phyloP scores from a whole-genome alignment of 2,888 invertebrate genomes.

The Apotomis turbidana region DNA sequence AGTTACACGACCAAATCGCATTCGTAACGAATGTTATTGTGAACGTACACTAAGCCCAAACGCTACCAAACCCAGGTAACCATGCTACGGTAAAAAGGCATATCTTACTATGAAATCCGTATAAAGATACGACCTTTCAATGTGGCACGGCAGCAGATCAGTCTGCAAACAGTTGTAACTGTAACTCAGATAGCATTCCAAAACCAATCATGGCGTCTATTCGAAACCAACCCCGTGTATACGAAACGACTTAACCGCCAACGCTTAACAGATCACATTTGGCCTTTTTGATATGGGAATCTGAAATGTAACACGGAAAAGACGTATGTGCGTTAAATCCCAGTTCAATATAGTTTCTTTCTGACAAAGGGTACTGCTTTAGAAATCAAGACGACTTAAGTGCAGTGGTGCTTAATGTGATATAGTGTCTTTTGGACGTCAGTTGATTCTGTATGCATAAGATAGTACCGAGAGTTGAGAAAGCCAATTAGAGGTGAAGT shows the following conservation, averaged over 20 bases:
- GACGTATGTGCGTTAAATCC: background rate
- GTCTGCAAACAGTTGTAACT: background rate
- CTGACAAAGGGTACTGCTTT: background rate
- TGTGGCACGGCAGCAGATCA: too few relatives aligned
- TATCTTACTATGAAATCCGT: too few relatives aligned
- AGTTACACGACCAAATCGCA: too few relatives aligned
- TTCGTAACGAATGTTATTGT: too few relatives aligned
- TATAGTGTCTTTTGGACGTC: background rate
- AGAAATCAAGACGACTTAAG: background rate
- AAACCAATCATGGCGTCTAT: constrained; percentile 23
- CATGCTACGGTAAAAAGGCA: too few relatives aligned
- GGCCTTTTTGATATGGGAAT: background rate
- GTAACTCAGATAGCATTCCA: background rate
- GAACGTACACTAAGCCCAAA: too few relatives aligned
- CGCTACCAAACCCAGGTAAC: too few relatives aligned
- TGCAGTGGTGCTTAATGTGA: background rate
- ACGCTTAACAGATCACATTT: background rate
- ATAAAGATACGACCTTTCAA: too few relatives aligned
- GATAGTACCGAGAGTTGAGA: constrained; percentile 7
- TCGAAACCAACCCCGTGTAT: constrained; percentile 1
- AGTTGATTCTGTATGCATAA: constrained; percentile 34
- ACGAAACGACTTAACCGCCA: background rate
- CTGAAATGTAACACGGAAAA: background rate
- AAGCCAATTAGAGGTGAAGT: constrained; percentile 22
- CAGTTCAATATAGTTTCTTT: background rate